Base-by-base conservation (phyloP, 2,888 invertebrate genomes). In the Aphidoletes aphidimyza region DNA sequence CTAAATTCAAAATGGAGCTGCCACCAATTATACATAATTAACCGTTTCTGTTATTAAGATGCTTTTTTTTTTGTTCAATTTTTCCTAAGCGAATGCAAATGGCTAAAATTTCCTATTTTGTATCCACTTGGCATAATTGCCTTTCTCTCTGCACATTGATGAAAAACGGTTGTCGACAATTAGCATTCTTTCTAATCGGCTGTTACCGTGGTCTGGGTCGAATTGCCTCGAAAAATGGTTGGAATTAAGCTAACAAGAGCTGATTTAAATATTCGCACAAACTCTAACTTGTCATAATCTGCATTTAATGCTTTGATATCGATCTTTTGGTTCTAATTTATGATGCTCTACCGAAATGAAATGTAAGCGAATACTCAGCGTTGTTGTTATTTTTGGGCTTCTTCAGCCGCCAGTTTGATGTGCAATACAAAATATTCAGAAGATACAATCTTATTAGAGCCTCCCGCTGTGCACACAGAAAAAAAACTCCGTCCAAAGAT, bases 1-100 rank as follows among this genome's bases (percentile, higher is more conserved):
- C 26, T 54, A 54, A 22, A 54, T 54, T 78, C 36, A 78, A 78
- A 78, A 78, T 78, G 36, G 78, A 17, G 78, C 78, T 78, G 36
- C 78, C 2, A 19, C 36, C 78, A 78, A 78, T 78, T 36, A 78
- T n/a, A 78, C 78, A 36, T 78, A 36, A 78, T 78, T 78, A 5
- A 36, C 78, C n/a, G n/a, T n/a, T n/a, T n/a, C n/a, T n/a, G n/a
- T n/a, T n/a, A n/a, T n/a, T n/a, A n/a, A n/a, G n/a, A n/a, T n/a
- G n/a, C n/a, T n/a, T n/a, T n/a, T n/a, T n/a, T n/a, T n/a, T n/a
- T n/a, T n/a, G n/a, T n/a, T n/a, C n/a, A n/a, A n/a, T 36, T 78
- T 47, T 54, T 54, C 54, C 8, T 54, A 54, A 22, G 11, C 22
- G 54, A 54, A 54, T 54, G 54, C 54, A 54, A 54, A 54, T 54